These are phyloP conservation scores for Leptonema lineaticorne DNA, from an alignment of 1,140 invertebrate species.

Conservation along the genomic window DNA sequence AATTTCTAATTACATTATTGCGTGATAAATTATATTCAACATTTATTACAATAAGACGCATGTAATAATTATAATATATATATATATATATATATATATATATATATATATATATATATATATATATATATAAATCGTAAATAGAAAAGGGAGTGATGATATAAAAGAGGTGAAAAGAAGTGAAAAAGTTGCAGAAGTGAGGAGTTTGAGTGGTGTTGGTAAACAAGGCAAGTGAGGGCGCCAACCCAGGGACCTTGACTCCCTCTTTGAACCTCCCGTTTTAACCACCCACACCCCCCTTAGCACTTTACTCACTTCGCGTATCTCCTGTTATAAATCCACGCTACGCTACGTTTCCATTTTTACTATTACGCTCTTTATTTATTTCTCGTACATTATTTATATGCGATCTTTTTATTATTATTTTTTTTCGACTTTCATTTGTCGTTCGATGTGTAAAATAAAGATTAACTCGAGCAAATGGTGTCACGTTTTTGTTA, in stretches of 20 bases:
- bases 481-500: no score
- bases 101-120: background rate
- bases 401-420: no score
- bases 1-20: no score
- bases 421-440: no score
- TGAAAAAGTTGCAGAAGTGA: background rate
- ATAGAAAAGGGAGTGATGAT: background rate
- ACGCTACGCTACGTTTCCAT: background rate
- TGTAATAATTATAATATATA: background rate
- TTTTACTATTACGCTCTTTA: no score
- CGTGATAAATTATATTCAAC: no score
- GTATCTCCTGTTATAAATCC: background rate
- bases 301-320: background rate
- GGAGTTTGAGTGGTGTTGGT: constrained; percentile 9
- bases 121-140: background rate
- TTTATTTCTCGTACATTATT: no score
- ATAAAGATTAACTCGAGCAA: no score
- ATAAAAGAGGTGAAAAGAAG: background rate
- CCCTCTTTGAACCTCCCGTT: constrained; percentile 7
- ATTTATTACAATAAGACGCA: no score
- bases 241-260: constrained; percentile 24
- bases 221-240: constrained; percentile 22
- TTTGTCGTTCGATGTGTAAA: no score
- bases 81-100: background rate
- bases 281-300: background rate